Evolutionary conservation across 2,888 invertebrate genomes (phyloP).

Genomic region (Orthonychiurus folsomi): DNA sequence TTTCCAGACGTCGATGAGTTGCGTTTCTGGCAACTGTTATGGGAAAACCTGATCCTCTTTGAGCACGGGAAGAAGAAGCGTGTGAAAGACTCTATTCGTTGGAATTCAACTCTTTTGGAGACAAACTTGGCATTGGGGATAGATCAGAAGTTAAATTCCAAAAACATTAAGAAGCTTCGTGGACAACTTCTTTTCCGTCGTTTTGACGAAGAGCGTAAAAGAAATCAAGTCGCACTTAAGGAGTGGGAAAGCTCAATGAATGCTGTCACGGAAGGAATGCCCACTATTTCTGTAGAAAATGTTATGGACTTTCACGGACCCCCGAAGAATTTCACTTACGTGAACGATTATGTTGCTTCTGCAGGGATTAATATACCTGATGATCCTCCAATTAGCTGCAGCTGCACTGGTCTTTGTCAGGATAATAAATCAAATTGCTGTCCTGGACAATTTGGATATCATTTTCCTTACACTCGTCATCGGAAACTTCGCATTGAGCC

Average conservation of each 20-base stretch:
- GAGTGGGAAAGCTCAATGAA: conserved; percentile 74
- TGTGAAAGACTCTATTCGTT: not conserved
- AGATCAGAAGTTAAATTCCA: not conserved
- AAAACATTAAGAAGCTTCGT: not conserved
- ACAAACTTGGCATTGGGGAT: not conserved
- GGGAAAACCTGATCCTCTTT: no score
- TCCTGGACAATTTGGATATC: conserved; percentile 11
- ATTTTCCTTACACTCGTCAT: conserved; percentile 21
- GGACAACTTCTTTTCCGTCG: not conserved
- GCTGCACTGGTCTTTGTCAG: conserved; percentile 49
- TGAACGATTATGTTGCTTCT: conserved; percentile 66
- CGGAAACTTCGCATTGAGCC: conserved; percentile 57
- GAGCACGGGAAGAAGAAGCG: conserved; percentile 1
- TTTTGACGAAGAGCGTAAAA: not conserved
- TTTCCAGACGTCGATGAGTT: not conserved
- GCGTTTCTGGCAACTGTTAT: not conserved
- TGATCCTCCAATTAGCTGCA: conserved; percentile 73
- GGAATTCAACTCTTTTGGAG: not conserved
- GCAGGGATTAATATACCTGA: conserved; percentile 62
- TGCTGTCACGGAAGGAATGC: conserved; percentile 55
- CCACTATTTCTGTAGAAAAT: conserved; percentile 68
- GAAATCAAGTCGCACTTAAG: conserved; percentile 36
- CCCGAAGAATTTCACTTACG: conserved; percentile 71
- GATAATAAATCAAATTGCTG: conserved; percentile 22
- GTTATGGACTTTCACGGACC: conserved; percentile 66